Evolutionary conservation across 2,113 vertebrate genomes (phyloP).

Genomic region (Muscicapa adusta): DNA sequence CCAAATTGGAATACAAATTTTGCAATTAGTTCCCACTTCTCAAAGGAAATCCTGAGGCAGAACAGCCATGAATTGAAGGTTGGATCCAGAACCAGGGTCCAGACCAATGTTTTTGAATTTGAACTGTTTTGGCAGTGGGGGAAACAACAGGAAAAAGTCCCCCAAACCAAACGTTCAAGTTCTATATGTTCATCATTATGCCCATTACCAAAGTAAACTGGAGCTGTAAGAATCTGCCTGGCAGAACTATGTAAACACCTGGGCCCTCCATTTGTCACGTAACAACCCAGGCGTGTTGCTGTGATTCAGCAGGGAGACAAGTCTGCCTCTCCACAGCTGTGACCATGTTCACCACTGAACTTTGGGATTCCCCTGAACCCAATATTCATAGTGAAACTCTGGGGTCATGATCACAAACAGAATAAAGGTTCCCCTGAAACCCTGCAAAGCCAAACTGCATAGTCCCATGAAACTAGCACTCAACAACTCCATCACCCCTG

Average conservation of each 20-base stretch:
- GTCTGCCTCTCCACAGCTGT: background rate
- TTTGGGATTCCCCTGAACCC: constrained; percentile 34
- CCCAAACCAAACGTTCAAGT: background rate
- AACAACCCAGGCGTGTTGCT: background rate
- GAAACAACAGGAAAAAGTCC: background rate
- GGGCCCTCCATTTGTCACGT: background rate
- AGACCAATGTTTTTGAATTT: background rate
- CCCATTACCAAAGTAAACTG: background rate
- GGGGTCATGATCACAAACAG: background rate
- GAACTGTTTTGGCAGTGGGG: background rate
- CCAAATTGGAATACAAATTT: constrained; percentile 24
- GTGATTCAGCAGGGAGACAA: background rate
- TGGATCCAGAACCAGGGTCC: background rate
- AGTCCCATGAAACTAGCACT: constrained; percentile 1
- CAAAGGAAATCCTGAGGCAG: background rate
- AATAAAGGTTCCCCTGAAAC: constrained; percentile 8
- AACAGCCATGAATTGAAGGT: background rate
- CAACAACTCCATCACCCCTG: background rate
- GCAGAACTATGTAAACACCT: background rate
- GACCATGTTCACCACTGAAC: constrained; percentile 30
- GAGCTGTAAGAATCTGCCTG: background rate
- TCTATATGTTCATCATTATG: background rate
- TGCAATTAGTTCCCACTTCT: background rate
- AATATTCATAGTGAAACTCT: constrained; percentile 37
- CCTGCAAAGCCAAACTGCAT: background rate